phyloP scores from a whole-genome alignment of 2,797 vertebrate species.

The Typhlichthys subterraneus region DNA sequence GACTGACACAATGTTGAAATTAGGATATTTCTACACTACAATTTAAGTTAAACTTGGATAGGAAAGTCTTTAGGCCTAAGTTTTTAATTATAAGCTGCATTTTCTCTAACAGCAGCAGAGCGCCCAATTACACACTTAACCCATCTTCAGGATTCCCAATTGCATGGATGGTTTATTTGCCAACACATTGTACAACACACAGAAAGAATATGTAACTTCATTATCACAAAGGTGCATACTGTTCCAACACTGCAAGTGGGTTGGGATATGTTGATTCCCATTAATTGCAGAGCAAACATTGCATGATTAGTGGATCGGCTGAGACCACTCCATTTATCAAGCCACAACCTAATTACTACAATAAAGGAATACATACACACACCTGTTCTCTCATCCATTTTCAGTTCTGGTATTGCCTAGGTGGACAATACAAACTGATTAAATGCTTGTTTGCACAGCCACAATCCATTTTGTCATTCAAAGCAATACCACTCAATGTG shows the following conservation, averaged over 20 bases:
- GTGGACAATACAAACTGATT: not conserved
- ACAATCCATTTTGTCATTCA: not conserved
- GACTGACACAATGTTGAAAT: too few species aligned
- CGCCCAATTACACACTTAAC: not conserved
- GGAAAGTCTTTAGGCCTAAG: not conserved
- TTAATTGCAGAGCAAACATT: not conserved
- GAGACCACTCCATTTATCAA: not conserved
- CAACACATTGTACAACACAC: too few species aligned
- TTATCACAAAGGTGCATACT: too few species aligned
- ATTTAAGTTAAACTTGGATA: not conserved
- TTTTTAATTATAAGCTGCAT: not conserved
- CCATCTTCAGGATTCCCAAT: too few species aligned
- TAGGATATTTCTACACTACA: not conserved
- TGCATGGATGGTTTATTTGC: too few species aligned
- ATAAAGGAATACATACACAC: not conserved
- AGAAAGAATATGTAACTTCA: too few species aligned
- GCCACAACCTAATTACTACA: not conserved
- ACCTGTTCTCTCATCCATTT: not conserved
- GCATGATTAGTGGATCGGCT: not conserved
- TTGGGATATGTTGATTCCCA: not conserved
- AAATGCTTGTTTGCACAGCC: not conserved
- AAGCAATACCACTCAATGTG: not conserved
- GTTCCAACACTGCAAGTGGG: too few species aligned
- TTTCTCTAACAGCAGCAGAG: not conserved
- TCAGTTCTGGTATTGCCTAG: not conserved